phyloP scores from a whole-genome alignment of 2,113 vertebrate genomes.

The Protobothrops flavoviridis region DNA sequence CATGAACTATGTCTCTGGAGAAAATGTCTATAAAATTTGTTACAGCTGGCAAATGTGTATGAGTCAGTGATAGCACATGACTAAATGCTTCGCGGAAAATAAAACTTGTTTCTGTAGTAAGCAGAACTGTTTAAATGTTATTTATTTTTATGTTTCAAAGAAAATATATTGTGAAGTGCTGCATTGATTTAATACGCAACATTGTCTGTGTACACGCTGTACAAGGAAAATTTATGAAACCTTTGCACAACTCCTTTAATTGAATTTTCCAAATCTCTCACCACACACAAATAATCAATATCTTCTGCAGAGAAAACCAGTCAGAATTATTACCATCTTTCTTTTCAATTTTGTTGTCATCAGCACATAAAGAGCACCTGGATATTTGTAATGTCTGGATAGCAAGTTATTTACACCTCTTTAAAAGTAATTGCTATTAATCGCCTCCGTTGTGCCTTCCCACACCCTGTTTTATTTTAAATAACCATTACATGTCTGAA shows the following conservation, averaged over 20 bases:
- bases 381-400: slow-evolving; percentile 87
- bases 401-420: slow-evolving; percentile 83
- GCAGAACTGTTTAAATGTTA: slow-evolving; percentile 99
- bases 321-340: slow-evolving; percentile 98
- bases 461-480: slow-evolving; percentile 55
- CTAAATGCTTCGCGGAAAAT: slow-evolving; percentile 91
- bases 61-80: slow-evolving; percentile 83
- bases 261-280: slow-evolving; percentile 99
- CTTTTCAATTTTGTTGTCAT: slow-evolving; percentile 99
- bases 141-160: slow-evolving; percentile 99
- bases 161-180: slow-evolving; percentile 99
- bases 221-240: slow-evolving; percentile 98
- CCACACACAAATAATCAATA: slow-evolving; percentile 99
- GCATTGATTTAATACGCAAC: slow-evolving; percentile 99
- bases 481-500: slow-evolving; percentile 65
- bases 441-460: slow-evolving; percentile 77
- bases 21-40: slow-evolving; percentile 94
- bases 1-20: slow-evolving; percentile 91
- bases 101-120: slow-evolving; percentile 99
- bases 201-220: slow-evolving; percentile 88
- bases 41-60: slow-evolving; percentile 82
- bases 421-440: slow-evolving; percentile 85
- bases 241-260: slow-evolving; percentile 99
- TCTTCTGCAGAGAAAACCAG: slow-evolving; percentile 93
- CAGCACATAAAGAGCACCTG: slow-evolving; percentile 89